Evolutionary conservation across 1,140 invertebrate genomes (phyloP).

Genomic region (Phymastichus coffea): DNA sequence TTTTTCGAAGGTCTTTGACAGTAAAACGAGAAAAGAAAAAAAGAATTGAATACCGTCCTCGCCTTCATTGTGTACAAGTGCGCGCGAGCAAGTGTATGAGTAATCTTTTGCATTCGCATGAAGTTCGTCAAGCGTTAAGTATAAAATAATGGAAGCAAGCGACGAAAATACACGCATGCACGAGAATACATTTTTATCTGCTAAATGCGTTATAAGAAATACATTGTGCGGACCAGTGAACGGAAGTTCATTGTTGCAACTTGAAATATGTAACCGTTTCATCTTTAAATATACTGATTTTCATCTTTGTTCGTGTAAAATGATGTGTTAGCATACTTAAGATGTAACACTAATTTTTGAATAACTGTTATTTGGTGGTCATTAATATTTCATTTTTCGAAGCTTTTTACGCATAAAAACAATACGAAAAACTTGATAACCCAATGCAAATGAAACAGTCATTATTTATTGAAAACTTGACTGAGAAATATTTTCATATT

Average conservation of each 20-base stretch:
- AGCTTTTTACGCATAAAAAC: too few relatives aligned
- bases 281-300: neutral
- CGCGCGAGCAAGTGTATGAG: too few relatives aligned
- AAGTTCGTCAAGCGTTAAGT: conserved; percentile 15
- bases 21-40: conserved; percentile 21
- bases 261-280: too few relatives aligned
- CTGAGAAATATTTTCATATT: too few relatives aligned
- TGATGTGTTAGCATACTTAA: neutral
- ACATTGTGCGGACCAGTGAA: neutral
- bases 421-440: too few relatives aligned
- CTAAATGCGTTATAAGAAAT: neutral
- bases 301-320: neutral
- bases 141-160: conserved; percentile 8
- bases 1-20: conserved; percentile 25
- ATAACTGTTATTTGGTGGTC: too few relatives aligned
- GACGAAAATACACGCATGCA: neutral
- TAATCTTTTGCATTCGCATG: conserved; percentile 17
- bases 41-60: too few relatives aligned
- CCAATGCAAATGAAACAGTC: too few relatives aligned
- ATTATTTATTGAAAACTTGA: too few relatives aligned
- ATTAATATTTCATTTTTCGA: too few relatives aligned
- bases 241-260: conserved; percentile 14
- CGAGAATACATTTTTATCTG: neutral
- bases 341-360: too few relatives aligned
- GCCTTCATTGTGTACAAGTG: conserved; percentile 4